Percentiles rank a stretch among this genome's conserved stretches.
Evolutionary conservation across 2,797 vertebrate genomes (phyloP).

Genomic region (Coendou prehensilis): DNA sequence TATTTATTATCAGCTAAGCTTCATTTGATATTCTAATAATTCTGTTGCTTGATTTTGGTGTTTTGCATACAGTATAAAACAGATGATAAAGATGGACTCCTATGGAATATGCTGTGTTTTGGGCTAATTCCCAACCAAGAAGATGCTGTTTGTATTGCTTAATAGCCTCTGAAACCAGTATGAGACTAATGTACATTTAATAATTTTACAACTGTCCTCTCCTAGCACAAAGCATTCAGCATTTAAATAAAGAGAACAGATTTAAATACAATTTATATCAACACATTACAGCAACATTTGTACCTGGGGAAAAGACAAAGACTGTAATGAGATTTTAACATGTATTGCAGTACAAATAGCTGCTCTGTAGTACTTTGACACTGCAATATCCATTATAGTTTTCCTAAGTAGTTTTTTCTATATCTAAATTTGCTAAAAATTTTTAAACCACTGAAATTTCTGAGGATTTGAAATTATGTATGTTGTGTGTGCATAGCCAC

Average conservation of each 20-base stretch:
- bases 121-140: conserved; percentile 74
- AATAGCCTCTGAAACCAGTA: conserved; percentile 82
- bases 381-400: neutral
- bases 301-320: conserved; percentile 62
- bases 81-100: conserved; percentile 73
- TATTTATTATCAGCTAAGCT: conserved; percentile 45
- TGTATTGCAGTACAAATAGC: neutral
- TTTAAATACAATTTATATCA: conserved; percentile 74
- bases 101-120: conserved; percentile 75
- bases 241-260: conserved; percentile 78
- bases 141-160: conserved; percentile 79
- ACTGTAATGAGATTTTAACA: conserved; percentile 57
- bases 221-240: conserved; percentile 70
- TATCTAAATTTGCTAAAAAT: neutral
- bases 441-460: conserved; percentile 42
- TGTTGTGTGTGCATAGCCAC: neutral
- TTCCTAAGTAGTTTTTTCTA: conserved; percentile 23
- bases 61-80: conserved; percentile 24
- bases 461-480: conserved; percentile 34
- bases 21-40: conserved; percentile 36
- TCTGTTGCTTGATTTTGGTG: neutral
- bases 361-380: neutral
- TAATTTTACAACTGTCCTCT: conserved; percentile 82
- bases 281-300: conserved; percentile 70
- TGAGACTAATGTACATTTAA: conserved; percentile 83